phyloP scores from a whole-genome alignment of 2,113 vertebrate species.

The Diglossa brunneiventris region DNA sequence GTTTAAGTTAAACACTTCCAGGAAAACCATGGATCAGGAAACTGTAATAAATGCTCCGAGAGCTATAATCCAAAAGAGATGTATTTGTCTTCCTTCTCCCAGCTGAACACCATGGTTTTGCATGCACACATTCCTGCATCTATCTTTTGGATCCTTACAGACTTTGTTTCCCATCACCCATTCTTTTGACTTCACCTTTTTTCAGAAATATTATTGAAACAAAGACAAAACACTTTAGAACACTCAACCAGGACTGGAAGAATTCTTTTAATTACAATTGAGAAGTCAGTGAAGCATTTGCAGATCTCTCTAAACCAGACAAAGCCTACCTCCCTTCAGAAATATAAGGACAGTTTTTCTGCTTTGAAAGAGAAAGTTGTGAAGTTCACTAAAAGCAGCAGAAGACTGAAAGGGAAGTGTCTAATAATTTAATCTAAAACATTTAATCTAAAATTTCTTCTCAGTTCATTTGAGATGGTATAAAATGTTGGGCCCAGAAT shows the following conservation, averaged over 20 bases:
- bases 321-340: background rate
- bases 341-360: background rate
- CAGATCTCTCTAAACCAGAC: background rate
- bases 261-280: background rate
- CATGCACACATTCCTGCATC: accelerated
- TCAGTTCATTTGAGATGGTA: background rate
- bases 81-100: background rate
- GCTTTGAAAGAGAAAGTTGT: background rate
- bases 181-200: background rate
- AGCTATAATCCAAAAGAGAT: background rate
- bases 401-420: background rate
- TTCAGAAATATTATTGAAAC: background rate
- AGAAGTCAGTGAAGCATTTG: background rate
- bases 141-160: background rate
- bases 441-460: background rate
- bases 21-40: background rate
- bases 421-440: background rate
- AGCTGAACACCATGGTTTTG: background rate
- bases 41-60: background rate
- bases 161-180: background rate
- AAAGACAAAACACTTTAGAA: background rate
- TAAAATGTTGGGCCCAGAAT: background rate
- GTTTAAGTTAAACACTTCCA: background rate
- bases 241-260: background rate
- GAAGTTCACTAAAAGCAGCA: background rate